Evolutionary conservation across 2,888 invertebrate genomes (phyloP), one percentile per base, ranked within the genome.

Genomic region (Calameuta idolon): DNA sequence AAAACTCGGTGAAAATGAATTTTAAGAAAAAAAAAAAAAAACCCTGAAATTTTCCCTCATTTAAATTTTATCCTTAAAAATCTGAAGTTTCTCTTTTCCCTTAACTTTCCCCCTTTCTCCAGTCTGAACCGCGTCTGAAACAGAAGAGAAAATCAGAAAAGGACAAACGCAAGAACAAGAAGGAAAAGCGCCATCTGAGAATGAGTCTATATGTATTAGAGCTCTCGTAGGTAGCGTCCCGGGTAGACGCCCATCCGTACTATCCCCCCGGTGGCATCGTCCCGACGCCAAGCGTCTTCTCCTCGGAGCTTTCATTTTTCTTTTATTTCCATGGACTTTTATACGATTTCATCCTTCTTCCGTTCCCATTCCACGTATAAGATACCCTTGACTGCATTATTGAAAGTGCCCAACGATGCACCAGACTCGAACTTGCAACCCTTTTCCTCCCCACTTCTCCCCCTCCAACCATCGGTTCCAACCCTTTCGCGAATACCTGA

Each of bases 341-440:
- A 34, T 40, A 33, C 73, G 33, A 73, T 76, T 76, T 5, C 71
- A 76, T 73, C 68, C 68, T 23, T 40, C 33, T n/a, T 75, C 33
- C 40, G 12, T 4, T 15, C 34, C 68, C 55, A 55, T 55, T 55
- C 9, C 55, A 55, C 55, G n/a, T n/a, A 55, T 55, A 55, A 55
- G 55, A 55, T 23, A 55, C 55, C 55, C 55, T 55, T 55, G 55
- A 55, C 55, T 55, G 55, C 55, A 55, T 55, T 55, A 55, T 55
- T 55, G 55, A 55, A 55, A 55, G 55, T 55, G 55, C 55, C 23
- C 55, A 55, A 55, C 55, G 55, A 23, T 55, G 55, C 55, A 23
- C 55, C 5, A 9, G 55, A 9, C 55, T 15, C 23, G 23, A 23
- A 2, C 2, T 55, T 23, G 23, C 55, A 23, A 9, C 55, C 55